Conservation (phyloP, 2,888 invertebrate species). For the Hypena proboscidalis region DNA sequence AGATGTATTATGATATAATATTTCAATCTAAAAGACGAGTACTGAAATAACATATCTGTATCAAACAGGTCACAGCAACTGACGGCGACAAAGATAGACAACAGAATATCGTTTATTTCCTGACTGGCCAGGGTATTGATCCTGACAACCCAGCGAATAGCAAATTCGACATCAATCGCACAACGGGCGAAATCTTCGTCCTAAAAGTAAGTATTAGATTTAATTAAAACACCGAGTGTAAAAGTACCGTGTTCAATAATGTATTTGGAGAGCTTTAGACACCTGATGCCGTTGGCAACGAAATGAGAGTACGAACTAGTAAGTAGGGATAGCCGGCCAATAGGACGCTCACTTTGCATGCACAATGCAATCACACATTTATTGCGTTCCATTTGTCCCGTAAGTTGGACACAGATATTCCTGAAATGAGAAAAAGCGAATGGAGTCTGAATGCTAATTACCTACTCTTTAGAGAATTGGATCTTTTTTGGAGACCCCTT, state of each 20-base stretch:
- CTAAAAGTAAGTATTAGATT: conserved; percentile 89
- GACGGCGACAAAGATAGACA: conserved; percentile 98
- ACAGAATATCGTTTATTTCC: conserved; percentile 97
- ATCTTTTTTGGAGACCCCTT: conserved; percentile 28
- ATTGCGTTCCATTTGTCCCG: conserved; percentile 61
- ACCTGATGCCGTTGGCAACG: conserved; percentile 32
- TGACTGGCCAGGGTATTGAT: conserved; percentile 98
- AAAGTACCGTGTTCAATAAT: conserved; percentile 10
- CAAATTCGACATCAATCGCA: conserved; percentile 98
- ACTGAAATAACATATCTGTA: background rate
- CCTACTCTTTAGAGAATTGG: conserved; percentile 38
- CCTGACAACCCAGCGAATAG: conserved; percentile 97
- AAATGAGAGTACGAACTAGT: conserved; percentile 39
- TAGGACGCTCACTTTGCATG: conserved; percentile 59
- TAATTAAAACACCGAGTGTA: conserved; percentile 6
- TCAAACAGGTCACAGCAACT: conserved; percentile 94
- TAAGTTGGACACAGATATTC: conserved; percentile 58
- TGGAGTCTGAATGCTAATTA: conserved; percentile 57
- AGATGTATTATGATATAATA: no score
- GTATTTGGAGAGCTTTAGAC: conserved; percentile 9
- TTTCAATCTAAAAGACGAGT: background rate
- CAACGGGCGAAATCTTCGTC: conserved; percentile 97
- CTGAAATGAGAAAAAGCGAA: conserved; percentile 57
- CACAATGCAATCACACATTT: conserved; percentile 66
- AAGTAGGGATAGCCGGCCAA: conserved; percentile 45